These are phyloP conservation scores for Apomyelois bistriatella DNA, from an alignment of 2,888 invertebrate species.

Conservation along the genomic window DNA sequence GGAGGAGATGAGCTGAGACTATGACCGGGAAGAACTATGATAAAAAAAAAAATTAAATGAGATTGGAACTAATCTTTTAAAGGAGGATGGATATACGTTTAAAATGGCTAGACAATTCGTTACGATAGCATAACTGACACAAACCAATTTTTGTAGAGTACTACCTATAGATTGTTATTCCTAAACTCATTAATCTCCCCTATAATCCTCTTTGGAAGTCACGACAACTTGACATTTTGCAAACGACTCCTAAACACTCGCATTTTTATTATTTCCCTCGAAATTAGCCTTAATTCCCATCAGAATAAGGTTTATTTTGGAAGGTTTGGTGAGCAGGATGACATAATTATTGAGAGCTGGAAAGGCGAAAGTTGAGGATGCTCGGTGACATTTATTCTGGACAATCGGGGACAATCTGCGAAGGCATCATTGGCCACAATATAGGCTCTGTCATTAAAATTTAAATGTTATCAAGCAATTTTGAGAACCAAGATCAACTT, in stretches of 20 bases:
- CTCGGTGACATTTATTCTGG: slow-evolving; percentile 9
- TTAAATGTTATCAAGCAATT: too few relatives aligned
- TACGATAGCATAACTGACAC: too few relatives aligned
- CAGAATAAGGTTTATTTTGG: neutral
- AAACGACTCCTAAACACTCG: slow-evolving; percentile 29
- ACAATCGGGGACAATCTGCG: neutral
- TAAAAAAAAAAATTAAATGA: too few relatives aligned
- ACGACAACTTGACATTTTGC: slow-evolving; percentile 46
- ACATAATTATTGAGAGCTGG: slow-evolving; percentile 4
- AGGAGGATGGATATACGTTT: too few relatives aligned
- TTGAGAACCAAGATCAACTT: too few relatives aligned
- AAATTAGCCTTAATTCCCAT: neutral
- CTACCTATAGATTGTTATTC: slow-evolving; percentile 11
- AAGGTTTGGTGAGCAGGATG: neutral
- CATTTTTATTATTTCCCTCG: neutral
- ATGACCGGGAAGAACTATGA: too few relatives aligned
- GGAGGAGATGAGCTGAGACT: too few relatives aligned
- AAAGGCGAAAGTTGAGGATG: slow-evolving; percentile 11
- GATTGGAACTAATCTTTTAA: too few relatives aligned
- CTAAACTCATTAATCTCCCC: slow-evolving; percentile 38
- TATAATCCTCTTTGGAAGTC: slow-evolving; percentile 32
- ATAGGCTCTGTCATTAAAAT: too few relatives aligned
- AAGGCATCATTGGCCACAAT: neutral
- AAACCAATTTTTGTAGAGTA: too few relatives aligned
- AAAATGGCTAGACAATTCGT: too few relatives aligned